Base-by-base conservation (phyloP, 1,140 invertebrate species). In the Drosophila ambigua region DNA sequence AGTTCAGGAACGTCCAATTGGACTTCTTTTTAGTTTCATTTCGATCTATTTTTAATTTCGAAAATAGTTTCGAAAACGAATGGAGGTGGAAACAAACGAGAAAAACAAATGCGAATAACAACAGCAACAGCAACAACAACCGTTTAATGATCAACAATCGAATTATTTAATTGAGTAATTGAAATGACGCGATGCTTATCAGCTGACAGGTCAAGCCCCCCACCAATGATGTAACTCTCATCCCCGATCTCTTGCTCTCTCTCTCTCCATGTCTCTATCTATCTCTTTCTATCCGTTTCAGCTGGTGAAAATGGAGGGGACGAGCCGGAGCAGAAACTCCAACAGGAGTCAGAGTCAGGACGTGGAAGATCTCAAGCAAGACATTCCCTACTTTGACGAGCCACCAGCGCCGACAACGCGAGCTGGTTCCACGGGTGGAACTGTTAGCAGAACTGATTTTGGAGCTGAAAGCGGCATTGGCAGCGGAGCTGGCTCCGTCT, bases 371-470 rank as follows among this genome's bases (percentile, higher is more conserved):
- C 78, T 82, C 66, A 88, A 90, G 80, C 77, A 71, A 74, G 84
- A 88, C 88, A 90, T 90, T 90, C 88, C 88, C 50, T 90, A 61
- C 71, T 89, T 89, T 45, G 74, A 72, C 45, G 76, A 83, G 44
- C 71, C 65, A 15, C 57, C 57, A 13, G 13, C 54, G 3, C 26
- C 43, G 51, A 51, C 50, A 28, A 20, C 43, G 11, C 9, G 28
- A 44, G 7, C 50, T 39, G 35, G 4, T 39, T 39, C 35, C 39
- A 31, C 62, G 44, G 15, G 23, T 11, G 16, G 44, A 57, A 50
- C 23, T 3, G 20, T 4, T 2, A 13, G 4, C 11, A 39, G 35
- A 5, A 39, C 35, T 13, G 35, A 11, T 23, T 53, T 63, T 46
- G 35, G 15, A 26, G 20, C 46, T 31, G 46, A 44, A 43, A 41